Conservation (phyloP, 2,888 invertebrate species). For the Cephonodes hylas region DNA sequence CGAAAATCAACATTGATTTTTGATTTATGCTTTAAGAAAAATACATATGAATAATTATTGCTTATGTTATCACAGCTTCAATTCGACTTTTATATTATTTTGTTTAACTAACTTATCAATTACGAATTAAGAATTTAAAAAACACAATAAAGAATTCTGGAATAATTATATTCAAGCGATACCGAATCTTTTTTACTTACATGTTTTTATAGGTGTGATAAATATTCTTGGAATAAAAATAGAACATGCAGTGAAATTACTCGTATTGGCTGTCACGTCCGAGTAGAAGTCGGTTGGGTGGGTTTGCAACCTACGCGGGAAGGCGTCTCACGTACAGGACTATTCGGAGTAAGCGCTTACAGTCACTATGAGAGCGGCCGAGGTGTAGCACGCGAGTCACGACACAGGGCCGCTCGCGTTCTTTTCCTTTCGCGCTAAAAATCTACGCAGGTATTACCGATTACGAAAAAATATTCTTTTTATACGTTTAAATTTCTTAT, state of each 20-base stretch:
- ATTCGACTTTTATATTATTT: no score
- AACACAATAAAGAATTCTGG: no score
- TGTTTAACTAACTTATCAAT: no score
- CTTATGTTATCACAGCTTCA: no score
- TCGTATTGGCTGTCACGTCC: neutral
- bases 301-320: neutral
- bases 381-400: conserved; percentile 55
- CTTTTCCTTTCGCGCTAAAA: conserved; percentile 39
- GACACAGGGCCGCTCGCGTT: conserved; percentile 29
- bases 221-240: neutral
- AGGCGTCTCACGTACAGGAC: neutral
- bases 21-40: no score
- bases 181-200: neutral
- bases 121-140: no score
- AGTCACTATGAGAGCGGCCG: conserved; percentile 57
- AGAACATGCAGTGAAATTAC: neutral
- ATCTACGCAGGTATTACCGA: conserved; percentile 45
- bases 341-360: conserved; percentile 16
- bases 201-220: neutral
- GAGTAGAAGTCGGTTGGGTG: neutral
- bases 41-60: no score
- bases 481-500: conserved; percentile 34
- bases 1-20: neutral
- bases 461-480: conserved; percentile 51
- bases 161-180: neutral